Conservation (phyloP, 2,113 vertebrate genomes). For the Asarcornis scutulata region DNA sequence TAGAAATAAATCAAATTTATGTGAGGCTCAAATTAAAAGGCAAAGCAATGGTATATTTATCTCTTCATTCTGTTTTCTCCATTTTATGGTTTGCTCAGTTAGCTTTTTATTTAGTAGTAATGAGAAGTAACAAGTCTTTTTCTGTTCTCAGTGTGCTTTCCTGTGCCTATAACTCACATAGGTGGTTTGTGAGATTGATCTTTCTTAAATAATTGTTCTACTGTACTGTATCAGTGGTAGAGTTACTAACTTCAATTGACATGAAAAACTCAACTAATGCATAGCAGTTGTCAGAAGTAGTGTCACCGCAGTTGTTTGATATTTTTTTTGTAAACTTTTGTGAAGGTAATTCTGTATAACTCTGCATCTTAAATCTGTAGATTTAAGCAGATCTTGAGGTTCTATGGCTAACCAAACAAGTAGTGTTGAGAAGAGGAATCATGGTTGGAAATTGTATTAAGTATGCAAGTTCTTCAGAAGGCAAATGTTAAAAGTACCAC, state of each 20-base stretch:
- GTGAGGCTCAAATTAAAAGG: not conserved
- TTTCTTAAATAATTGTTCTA: not conserved
- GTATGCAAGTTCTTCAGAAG: not conserved
- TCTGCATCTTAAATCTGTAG: not conserved
- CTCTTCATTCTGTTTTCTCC: rapidly evolving
- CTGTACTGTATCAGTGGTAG: not conserved
- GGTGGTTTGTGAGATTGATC: not conserved
- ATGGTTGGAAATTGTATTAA: not conserved
- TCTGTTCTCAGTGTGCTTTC: not conserved
- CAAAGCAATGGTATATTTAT: not conserved
- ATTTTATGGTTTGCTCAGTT: not conserved
- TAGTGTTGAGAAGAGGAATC: not conserved
- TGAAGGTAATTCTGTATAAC: not conserved
- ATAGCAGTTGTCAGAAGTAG: not conserved
- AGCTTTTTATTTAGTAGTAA: not conserved
- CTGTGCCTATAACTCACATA: too few relatives aligned
- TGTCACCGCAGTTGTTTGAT: not conserved
- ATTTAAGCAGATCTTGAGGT: not conserved
- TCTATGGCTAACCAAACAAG: not conserved
- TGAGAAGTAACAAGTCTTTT: not conserved
- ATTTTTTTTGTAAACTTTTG: not conserved
- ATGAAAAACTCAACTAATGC: not conserved
- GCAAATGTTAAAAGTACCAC: not conserved
- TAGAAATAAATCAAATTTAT: not conserved
- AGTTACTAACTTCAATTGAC: not conserved